Conservation (phyloP, 1,140 invertebrate species). For the Cherax destructor region DNA sequence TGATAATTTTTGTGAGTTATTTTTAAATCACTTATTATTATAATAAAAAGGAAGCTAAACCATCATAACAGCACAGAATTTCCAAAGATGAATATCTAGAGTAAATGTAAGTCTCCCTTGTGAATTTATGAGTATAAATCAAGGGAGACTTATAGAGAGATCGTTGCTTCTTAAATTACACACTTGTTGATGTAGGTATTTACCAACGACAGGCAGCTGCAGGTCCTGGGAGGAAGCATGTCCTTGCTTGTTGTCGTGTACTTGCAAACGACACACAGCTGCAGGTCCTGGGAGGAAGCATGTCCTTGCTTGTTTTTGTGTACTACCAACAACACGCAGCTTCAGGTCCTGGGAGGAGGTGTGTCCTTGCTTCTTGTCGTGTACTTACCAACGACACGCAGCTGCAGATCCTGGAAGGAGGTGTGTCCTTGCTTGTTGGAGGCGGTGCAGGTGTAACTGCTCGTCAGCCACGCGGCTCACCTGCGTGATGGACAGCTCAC, state of each 20-base stretch:
- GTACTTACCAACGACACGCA: slow-evolving; percentile 47
- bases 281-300: slow-evolving; percentile 79
- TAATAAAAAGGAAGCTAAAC: too few relatives aligned
- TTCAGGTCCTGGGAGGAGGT: slow-evolving; percentile 79
- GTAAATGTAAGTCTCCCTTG: too few relatives aligned
- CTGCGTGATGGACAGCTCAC: slow-evolving; percentile 81
- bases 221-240: slow-evolving; percentile 81
- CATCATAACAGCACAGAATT: too few relatives aligned
- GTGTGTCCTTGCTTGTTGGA: slow-evolving; percentile 84
- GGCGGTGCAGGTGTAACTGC: slow-evolving; percentile 82
- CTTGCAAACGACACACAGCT: slow-evolving; percentile 45
- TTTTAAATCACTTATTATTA: too few relatives aligned
- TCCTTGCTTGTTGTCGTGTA: slow-evolving; percentile 81
- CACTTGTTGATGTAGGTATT: not conserved
- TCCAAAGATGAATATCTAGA: too few relatives aligned
- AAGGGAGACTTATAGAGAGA: too few relatives aligned
- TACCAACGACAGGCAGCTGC: slow-evolving; percentile 44
- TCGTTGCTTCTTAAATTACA: too few relatives aligned
- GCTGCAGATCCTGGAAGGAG: slow-evolving; percentile 77
- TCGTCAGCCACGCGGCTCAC: slow-evolving; percentile 81
- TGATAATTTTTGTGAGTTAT: too few relatives aligned
- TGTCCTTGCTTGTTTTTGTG: slow-evolving; percentile 83
- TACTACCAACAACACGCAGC: slow-evolving; percentile 38
- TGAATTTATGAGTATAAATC: too few relatives aligned
- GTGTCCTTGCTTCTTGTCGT: slow-evolving; percentile 82